phyloP scores from a whole-genome alignment of 2,113 vertebrate species.

The Limanda limanda region DNA sequence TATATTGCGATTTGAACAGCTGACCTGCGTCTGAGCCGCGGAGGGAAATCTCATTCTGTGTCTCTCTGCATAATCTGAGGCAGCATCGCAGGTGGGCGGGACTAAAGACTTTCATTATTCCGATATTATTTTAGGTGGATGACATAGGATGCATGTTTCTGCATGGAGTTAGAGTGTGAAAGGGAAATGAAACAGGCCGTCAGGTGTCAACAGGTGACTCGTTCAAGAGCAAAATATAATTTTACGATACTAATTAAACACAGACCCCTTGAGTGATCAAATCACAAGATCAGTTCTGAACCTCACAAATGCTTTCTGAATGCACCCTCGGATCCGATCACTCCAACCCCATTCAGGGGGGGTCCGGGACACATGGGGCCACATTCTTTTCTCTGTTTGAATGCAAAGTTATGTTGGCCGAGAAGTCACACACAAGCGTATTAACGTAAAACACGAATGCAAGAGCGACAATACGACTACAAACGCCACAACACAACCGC shows the following conservation, averaged over 20 bases:
- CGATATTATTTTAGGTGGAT: constrained; percentile 38
- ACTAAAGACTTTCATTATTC: constrained; percentile 56
- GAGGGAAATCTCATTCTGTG: constrained; percentile 58
- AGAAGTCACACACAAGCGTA: too few species aligned
- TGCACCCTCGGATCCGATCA: too few species aligned
- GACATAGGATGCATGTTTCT: constrained; percentile 8
- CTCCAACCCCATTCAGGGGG: too few species aligned
- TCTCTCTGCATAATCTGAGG: constrained; percentile 62
- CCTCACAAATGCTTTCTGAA: too few species aligned
- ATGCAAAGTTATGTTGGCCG: too few species aligned
- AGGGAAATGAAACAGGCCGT: not conserved
- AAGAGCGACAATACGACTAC: too few species aligned
- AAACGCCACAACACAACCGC: too few species aligned
- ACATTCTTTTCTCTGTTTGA: too few species aligned
- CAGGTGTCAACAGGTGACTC: constrained; percentile 1
- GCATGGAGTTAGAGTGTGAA: not conserved
- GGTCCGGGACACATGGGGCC: too few species aligned
- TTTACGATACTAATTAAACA: not conserved
- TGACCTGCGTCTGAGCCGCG: constrained; percentile 53
- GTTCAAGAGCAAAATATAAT: constrained; percentile 9
- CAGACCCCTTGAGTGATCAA: not conserved
- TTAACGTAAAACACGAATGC: too few species aligned
- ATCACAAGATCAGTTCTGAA: not conserved
- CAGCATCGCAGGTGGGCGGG: constrained; percentile 36
- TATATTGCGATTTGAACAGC: constrained; percentile 72